Evolutionary conservation across 2,888 invertebrate genomes (phyloP).

Genomic region (Pharmacophagus antenor): DNA sequence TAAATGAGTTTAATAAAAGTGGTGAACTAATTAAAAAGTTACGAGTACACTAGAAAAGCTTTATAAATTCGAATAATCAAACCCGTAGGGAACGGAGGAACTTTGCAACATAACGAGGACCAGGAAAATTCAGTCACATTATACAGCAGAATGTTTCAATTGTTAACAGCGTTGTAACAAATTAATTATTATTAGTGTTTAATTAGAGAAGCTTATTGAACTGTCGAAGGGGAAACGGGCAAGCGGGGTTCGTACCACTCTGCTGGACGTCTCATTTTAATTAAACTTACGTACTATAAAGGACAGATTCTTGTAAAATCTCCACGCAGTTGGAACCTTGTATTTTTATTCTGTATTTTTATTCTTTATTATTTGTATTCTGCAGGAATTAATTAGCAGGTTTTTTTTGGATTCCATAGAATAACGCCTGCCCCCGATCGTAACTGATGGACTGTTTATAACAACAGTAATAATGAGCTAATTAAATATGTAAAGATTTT

Average conservation of each 20-base stretch:
- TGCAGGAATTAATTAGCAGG: too few species aligned
- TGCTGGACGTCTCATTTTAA: conserved; percentile 60
- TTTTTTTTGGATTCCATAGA: too few species aligned
- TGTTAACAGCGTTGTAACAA: conserved; percentile 54
- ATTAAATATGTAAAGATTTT: too few species aligned
- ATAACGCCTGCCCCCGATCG: too few species aligned
- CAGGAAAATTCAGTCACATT: conserved; percentile 41
- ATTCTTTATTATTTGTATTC: too few species aligned
- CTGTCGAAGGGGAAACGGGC: conserved; percentile 43
- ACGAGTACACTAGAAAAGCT: not conserved
- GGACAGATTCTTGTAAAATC: conserved; percentile 13
- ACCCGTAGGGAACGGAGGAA: conserved; percentile 4
- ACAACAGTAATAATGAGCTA: too few species aligned
- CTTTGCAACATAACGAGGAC: conserved; percentile 23
- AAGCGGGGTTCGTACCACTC: conserved; percentile 39
- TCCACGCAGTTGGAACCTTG: conserved; percentile 1
- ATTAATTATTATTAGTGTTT: conserved; percentile 69
- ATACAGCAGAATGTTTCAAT: conserved; percentile 46
- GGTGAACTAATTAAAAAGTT: conserved; percentile 3
- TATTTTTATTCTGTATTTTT: not conserved
- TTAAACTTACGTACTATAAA: conserved; percentile 53
- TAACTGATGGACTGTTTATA: too few species aligned
- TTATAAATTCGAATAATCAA: conserved; percentile 13
- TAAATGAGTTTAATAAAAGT: not conserved
- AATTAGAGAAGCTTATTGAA: conserved; percentile 63